Base-by-base conservation (phyloP, 1,140 invertebrate genomes). In the Branchinecta lynchi region DNA sequence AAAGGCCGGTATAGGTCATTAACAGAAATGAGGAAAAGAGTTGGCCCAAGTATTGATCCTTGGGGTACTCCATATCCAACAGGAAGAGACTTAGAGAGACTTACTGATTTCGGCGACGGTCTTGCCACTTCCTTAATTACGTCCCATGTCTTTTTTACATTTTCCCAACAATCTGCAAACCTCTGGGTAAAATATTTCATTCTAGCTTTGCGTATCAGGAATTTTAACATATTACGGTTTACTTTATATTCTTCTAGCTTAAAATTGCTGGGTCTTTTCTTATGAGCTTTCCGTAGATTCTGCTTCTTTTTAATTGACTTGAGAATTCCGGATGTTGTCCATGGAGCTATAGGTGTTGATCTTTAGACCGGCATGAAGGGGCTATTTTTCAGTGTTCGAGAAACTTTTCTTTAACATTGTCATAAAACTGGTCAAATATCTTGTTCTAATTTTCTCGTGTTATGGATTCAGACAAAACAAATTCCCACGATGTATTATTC, bases 121-220 rank as follows among this genome's bases (percentile, higher is more conserved):
- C 46, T 9, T 51, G 46, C n/a, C n/a, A n/a, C 46, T n/a, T 51
- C 46, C n/a, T 51, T 51, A 9, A 51, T 51, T n/a, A 51, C 46
- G n/a, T 9, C 46, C 46, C 46, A 51, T 51, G 46, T 51, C 46
- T 51, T 51, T n/a, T 51, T 51, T 9, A 51, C 46, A 51, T 51
- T 51, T 9, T 51, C n/a, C n/a, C 46, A 9, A 51, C 9, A 51
- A 51, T n/a, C 46, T 9, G n/a, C 46, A 51, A 51, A n/a, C n/a
- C 46, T 51, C 46, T n/a, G 46, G n/a, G 46, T 51, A 51, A 51
- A 51, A 51, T 51, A 51, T 51, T 9, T n/a, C 46, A 51, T n/a
- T 51, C n/a, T n/a, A 51, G n/a, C 46, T 51, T 51, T 51, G 46
- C n/a, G 46, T 51, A 9, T 51, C n/a, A 51, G 46, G 9, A n/a